phyloP scores from a whole-genome alignment of 2,888 invertebrate genomes.

The Troides helena region DNA sequence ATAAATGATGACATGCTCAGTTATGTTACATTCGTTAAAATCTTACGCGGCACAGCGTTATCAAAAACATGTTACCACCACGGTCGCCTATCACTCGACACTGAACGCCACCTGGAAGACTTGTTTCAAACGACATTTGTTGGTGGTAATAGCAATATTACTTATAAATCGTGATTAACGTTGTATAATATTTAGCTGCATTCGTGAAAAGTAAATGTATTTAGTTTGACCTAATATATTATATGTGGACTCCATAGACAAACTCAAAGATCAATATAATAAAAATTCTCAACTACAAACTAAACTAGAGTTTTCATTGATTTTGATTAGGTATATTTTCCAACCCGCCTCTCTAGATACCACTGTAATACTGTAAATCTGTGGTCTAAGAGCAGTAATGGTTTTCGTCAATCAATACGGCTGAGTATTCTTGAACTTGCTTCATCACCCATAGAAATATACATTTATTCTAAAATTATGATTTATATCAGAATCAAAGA shows the following conservation, averaged over 20 bases:
- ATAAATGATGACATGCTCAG: conserved; percentile 71
- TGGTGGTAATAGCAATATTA: conserved; percentile 57
- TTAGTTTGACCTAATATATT: conserved; percentile 47
- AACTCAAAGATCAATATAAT: too few relatives aligned
- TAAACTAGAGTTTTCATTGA: too few relatives aligned
- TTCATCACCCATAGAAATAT: too few relatives aligned
- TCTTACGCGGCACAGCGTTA: conserved; percentile 69
- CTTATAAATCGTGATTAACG: conserved; percentile 61
- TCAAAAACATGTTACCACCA: conserved; percentile 74
- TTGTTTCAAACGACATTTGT: conserved; percentile 65
- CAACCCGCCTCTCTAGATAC: too few relatives aligned
- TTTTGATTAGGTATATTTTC: too few relatives aligned
- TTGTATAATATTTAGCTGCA: conserved; percentile 44
- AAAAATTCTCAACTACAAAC: too few relatives aligned
- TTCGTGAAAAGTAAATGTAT: conserved; percentile 52
- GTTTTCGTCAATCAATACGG: too few relatives aligned
- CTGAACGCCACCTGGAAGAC: conserved; percentile 59
- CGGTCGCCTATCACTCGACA: conserved; percentile 56
- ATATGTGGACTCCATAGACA: conserved; percentile 40
- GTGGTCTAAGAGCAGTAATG: too few relatives aligned
- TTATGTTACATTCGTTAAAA: conserved; percentile 76
- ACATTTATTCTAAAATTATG: too few relatives aligned
- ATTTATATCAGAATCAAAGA: too few relatives aligned
- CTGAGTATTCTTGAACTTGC: too few relatives aligned
- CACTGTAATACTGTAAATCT: too few relatives aligned